Evolutionary conservation across 2,113 vertebrate species (phyloP).

Genomic region (Pitta sordida): DNA sequence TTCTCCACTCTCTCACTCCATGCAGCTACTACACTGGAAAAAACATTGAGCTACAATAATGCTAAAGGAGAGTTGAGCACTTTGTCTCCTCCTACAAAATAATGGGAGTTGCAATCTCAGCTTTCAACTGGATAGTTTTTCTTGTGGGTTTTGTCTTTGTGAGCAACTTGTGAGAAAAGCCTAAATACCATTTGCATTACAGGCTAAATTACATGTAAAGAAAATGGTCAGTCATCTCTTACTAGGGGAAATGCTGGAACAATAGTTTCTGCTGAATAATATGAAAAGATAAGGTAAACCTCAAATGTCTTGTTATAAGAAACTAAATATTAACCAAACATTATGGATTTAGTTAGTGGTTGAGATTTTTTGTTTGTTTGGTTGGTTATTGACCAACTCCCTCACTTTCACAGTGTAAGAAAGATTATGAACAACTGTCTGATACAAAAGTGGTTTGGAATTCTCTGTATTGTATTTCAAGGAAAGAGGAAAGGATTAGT

Average conservation of each 20-base stretch:
- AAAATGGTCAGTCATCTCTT: background rate
- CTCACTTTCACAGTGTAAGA: background rate
- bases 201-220: background rate
- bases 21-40: background rate
- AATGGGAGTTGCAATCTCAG: background rate
- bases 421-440: background rate
- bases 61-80: background rate
- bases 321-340: background rate
- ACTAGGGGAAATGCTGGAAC: background rate
- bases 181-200: background rate
- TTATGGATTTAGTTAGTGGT: background rate
- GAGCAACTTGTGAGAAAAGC: background rate
- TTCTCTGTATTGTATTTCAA: conserved; percentile 21
- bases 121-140: background rate
- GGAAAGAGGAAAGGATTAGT: conserved; percentile 17
- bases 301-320: background rate
- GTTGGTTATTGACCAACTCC: background rate
- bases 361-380: background rate
- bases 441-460: background rate
- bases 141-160: background rate
- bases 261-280: background rate
- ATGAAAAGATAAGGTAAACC: background rate
- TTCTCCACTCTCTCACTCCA: background rate
- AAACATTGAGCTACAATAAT: background rate
- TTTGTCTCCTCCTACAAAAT: background rate